Percentiles rank a stretch among this genome's conserved stretches.
Conservation (phyloP, 2,113 vertebrate genomes). For the Danio rerio region GRCz12tu NC_133177.1:52606501-52607000, state of each 20-base stretch:
- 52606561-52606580: neutral
- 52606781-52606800: conserved; percentile 98
- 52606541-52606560: conserved; percentile 60
- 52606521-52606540: conserved; percentile 83
- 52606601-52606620: neutral
- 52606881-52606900: neutral
- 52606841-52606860: neutral
- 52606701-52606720: neutral
- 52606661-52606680: neutral
- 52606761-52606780: conserved; percentile 94
- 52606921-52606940: neutral
- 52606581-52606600: neutral
- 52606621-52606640: neutral
- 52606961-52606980: neutral
- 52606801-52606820: conserved; percentile 81
- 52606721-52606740: neutral
- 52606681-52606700: neutral
- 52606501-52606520: conserved; percentile 74
- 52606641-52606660: conserved; percentile 6
- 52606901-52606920: conserved; percentile 20
- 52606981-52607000: neutral
- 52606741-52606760: conserved; percentile 93
- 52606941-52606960: neutral
- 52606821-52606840: neutral
- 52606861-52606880: neutral